Evolutionary conservation across 2,888 invertebrate species (phyloP).

Genomic region (Drosophila nr. perissopoda): DNA sequence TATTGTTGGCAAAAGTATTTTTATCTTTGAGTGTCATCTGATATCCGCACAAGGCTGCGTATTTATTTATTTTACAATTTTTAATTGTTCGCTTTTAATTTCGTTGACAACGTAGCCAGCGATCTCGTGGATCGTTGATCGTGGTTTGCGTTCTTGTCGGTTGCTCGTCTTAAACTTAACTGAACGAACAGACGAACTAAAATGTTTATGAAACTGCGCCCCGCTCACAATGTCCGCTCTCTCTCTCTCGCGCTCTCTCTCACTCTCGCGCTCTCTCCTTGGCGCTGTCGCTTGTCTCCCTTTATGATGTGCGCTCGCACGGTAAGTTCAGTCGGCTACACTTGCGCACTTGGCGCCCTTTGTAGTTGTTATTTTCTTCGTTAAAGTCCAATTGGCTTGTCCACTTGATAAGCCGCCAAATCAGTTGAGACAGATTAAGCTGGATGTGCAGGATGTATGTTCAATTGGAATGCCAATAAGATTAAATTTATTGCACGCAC

Average conservation of each 20-base stretch:
- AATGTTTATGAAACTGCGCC: slow-evolving; percentile 29
- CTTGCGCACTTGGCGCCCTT: slow-evolving; percentile 62
- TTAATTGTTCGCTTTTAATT: slow-evolving; percentile 39
- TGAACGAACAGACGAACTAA: slow-evolving; percentile 44
- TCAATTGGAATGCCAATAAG: neutral
- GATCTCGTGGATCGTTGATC: slow-evolving; percentile 26
- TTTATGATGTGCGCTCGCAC: slow-evolving; percentile 35
- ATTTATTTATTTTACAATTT: slow-evolving; percentile 53
- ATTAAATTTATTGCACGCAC: neutral
- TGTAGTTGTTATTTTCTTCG: slow-evolving; percentile 23
- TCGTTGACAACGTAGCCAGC: slow-evolving; percentile 59
- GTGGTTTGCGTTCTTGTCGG: slow-evolving; percentile 50
- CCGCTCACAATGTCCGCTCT: slow-evolving; percentile 12
- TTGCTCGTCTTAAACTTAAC: slow-evolving; percentile 70
- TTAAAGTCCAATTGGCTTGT: slow-evolving; percentile 28
- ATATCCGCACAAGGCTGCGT: slow-evolving; percentile 49
- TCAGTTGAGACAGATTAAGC: neutral
- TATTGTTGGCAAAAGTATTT: slow-evolving; percentile 49
- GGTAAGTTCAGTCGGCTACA: slow-evolving; percentile 58
- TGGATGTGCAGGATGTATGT: neutral
- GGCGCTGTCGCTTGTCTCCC: slow-evolving; percentile 1
- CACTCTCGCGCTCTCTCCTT: slow-evolving; percentile 20
- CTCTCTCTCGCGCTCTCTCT: slow-evolving; percentile 22
- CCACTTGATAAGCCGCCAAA: neutral
- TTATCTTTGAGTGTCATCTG: slow-evolving; percentile 65